A percentile compares a stretch with the other conserved stretches of the same genome.
These are phyloP conservation scores for Sarcophaga peregrina DNA, from an alignment of 1,140 invertebrate species.

Conservation along the genomic window DNA sequence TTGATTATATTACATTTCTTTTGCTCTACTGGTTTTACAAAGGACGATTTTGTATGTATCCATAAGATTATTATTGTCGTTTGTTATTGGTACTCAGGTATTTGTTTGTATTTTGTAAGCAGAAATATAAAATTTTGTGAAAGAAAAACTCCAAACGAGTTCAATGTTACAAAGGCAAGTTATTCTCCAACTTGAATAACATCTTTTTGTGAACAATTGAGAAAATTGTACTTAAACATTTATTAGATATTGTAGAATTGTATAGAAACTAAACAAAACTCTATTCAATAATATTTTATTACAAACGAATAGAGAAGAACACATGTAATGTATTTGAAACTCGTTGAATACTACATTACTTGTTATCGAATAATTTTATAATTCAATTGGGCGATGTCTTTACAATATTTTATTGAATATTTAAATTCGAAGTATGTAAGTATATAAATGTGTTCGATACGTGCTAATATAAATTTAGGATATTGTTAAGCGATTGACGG, in stretches of 20 bases:
- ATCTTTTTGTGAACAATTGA: too few species aligned
- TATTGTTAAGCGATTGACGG: too few species aligned
- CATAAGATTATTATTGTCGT: conserved; percentile 27
- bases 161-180: neutral
- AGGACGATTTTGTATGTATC: conserved; percentile 25
- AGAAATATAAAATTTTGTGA: neutral
- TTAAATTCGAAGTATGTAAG: too few species aligned
- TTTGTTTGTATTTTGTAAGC: too few species aligned
- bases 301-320: too few species aligned
- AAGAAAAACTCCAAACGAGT: conserved; percentile 12
- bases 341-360: neutral
- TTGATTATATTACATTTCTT: neutral
- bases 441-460: too few species aligned
- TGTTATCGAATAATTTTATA: conserved; percentile 12
- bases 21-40: neutral
- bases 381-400: neutral
- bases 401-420: neutral
- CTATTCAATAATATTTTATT: too few species aligned
- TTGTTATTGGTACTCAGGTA: neutral
- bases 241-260: conserved; percentile 6
- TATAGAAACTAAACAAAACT: neutral
- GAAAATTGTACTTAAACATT: conserved; percentile 4
- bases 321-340: too few species aligned
- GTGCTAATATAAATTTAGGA: too few species aligned
- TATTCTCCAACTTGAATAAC: conserved; percentile 1